Conservation (phyloP, 2,113 vertebrate species). For the Nerophis lumbriciformis region DNA sequence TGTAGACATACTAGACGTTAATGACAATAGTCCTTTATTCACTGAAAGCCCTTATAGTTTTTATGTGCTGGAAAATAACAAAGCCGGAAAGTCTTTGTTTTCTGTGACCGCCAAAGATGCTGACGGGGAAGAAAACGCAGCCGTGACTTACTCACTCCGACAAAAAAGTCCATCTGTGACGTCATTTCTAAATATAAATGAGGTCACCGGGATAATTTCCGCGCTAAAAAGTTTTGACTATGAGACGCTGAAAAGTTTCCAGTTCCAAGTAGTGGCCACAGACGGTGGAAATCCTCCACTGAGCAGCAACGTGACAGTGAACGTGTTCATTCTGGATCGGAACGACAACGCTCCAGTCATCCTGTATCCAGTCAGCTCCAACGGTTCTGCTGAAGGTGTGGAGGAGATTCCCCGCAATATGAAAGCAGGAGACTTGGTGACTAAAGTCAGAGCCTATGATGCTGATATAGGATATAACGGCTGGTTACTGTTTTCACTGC, state of each 20-base stretch:
- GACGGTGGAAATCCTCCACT: constrained; percentile 60
- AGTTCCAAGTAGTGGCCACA: constrained; percentile 60
- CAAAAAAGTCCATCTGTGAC: constrained; percentile 30
- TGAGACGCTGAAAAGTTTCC: constrained; percentile 61
- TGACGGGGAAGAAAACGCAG: constrained; percentile 65
- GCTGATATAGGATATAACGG: constrained; percentile 68
- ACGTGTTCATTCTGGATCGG: constrained; percentile 63
- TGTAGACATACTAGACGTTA: constrained; percentile 69
- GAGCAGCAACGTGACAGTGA: constrained; percentile 59
- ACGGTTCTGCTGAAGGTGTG: constrained; percentile 57
- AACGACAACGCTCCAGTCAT: constrained; percentile 68
- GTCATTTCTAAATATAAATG: constrained; percentile 66
- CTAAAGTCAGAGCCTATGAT: constrained; percentile 65
- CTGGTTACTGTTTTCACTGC: constrained; percentile 61
- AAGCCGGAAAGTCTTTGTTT: constrained; percentile 57
- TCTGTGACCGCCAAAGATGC: constrained; percentile 61
- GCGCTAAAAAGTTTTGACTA: constrained; percentile 67
- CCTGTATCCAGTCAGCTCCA: constrained; percentile 61
- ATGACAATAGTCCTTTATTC: constrained; percentile 71
- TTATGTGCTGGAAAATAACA: constrained; percentile 72
- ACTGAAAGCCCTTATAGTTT: constrained; percentile 59
- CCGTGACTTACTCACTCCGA: constrained; percentile 54
- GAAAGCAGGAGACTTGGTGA: constrained; percentile 60
- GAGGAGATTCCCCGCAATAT: constrained; percentile 60
- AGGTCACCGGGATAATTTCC: constrained; percentile 52